Conservation (phyloP, 1,140 invertebrate species). For the Brachionus calyciflorus region DNA sequence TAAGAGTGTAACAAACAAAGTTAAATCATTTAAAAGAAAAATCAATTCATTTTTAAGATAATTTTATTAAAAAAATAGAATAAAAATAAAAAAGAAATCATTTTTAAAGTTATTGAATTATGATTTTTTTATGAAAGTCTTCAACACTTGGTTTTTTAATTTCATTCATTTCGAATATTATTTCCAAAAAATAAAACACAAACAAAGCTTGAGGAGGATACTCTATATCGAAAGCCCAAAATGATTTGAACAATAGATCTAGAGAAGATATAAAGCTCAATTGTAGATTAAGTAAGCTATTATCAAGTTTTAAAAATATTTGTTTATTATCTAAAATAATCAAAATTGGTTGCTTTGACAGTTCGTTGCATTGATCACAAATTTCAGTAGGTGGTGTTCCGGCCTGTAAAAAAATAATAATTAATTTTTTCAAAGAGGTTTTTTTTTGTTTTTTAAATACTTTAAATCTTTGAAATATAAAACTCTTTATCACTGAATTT, state of each 20-base stretch:
- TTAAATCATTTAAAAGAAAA: too few relatives aligned
- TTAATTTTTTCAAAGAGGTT: too few relatives aligned
- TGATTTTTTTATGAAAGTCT: too few relatives aligned
- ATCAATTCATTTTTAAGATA: too few relatives aligned
- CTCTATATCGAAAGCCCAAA: not conserved
- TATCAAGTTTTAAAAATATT: not conserved
- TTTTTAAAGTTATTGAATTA: too few relatives aligned
- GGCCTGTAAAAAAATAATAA: not conserved
- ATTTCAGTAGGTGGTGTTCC: not conserved
- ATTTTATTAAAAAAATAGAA: too few relatives aligned
- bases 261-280: not conserved
- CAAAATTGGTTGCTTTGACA: not conserved
- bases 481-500: too few relatives aligned
- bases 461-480: too few relatives aligned
- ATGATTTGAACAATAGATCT: not conserved
- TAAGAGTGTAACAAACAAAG: too few relatives aligned
- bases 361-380: not conserved
- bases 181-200: not conserved
- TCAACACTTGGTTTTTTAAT: not conserved
- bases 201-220: not conserved
- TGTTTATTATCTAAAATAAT: not conserved
- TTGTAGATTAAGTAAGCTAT: not conserved
- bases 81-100: too few relatives aligned
- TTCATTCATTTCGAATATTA: not conserved
- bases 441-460: too few relatives aligned